A percentile compares a stretch with the other conserved stretches of the same genome.
Evolutionary conservation across 2,797 vertebrate genomes (phyloP).

Genomic region (Phrynocephalus forsythii): DNA sequence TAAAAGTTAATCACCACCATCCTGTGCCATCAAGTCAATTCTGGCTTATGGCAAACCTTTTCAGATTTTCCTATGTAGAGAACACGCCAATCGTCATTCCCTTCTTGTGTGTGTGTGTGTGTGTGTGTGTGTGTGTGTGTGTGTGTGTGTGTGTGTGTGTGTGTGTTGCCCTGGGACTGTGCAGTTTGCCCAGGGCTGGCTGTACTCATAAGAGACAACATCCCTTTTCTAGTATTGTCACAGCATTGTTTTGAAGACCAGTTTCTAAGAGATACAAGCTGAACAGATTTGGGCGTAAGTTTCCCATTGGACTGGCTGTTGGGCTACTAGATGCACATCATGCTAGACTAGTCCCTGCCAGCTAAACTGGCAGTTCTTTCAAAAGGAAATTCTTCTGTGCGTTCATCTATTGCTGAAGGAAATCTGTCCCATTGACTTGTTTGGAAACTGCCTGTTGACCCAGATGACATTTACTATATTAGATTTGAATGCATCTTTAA

Average conservation of each 20-base stretch:
- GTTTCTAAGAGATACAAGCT: not conserved
- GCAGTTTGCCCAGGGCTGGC: too few relatives aligned
- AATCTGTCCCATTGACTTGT: not conserved
- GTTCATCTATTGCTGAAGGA: not conserved
- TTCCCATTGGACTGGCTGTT: not conserved
- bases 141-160: too few relatives aligned
- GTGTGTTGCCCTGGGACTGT: too few relatives aligned
- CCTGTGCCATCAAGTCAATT: too few relatives aligned
- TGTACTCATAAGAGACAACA: too few relatives aligned
- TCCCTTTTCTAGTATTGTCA: too few relatives aligned
- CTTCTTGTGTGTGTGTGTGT: too few relatives aligned
- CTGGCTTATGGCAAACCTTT: too few relatives aligned
- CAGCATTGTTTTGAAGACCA: not conserved
- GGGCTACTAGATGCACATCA: not conserved
- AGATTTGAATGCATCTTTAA: constrained; percentile 43
- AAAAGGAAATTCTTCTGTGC: not conserved
- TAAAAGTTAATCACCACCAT: too few relatives aligned
- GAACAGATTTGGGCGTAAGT: not conserved
- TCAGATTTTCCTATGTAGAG: too few relatives aligned
- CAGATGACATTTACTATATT: constrained; percentile 30
- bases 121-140: too few relatives aligned
- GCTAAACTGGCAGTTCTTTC: not conserved
- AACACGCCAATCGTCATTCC: too few relatives aligned
- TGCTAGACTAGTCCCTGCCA: not conserved
- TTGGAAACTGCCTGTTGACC: constrained; percentile 10